Evolutionary conservation across 2,113 vertebrate genomes (phyloP).

Genomic region (Cathartes aura): DNA sequence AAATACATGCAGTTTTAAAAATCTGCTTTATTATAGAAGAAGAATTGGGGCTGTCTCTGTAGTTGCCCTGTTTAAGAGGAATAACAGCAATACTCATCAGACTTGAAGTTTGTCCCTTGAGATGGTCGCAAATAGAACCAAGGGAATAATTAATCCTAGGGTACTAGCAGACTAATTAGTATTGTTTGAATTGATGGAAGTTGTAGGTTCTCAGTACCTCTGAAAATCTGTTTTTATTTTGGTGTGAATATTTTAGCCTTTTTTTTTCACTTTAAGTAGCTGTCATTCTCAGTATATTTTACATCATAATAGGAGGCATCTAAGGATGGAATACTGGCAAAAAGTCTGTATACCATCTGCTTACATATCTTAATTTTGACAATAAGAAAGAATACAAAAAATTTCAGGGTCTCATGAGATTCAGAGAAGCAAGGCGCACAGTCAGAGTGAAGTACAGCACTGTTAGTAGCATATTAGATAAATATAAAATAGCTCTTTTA

Average conservation of each 20-base stretch:
- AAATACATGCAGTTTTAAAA: background rate
- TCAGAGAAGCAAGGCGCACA: background rate
- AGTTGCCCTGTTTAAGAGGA: background rate
- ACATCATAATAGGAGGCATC: background rate
- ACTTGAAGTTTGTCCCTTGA: background rate
- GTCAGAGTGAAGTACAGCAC: background rate
- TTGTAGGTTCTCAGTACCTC: background rate
- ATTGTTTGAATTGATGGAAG: background rate
- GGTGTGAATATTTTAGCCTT: background rate
- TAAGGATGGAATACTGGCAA: background rate
- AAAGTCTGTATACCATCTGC: background rate
- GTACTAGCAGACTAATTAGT: background rate
- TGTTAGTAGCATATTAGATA: background rate
- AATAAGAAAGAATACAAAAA: background rate
- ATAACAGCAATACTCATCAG: background rate
- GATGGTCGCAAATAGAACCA: background rate
- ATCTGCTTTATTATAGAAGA: background rate
- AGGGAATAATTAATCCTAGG: background rate
- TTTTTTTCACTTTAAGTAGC: background rate
- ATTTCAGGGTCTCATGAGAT: background rate
- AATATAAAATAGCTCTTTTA: background rate
- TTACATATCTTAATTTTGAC: background rate
- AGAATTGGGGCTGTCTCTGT: background rate
- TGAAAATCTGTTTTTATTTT: conserved; percentile 3
- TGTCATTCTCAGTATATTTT: background rate